Percentiles rank a stretch among this genome's conserved stretches.
These are phyloP conservation scores for Beaufortia kweichowensis DNA, from an alignment of 2,113 vertebrate genomes.

Conservation along the genomic window DNA sequence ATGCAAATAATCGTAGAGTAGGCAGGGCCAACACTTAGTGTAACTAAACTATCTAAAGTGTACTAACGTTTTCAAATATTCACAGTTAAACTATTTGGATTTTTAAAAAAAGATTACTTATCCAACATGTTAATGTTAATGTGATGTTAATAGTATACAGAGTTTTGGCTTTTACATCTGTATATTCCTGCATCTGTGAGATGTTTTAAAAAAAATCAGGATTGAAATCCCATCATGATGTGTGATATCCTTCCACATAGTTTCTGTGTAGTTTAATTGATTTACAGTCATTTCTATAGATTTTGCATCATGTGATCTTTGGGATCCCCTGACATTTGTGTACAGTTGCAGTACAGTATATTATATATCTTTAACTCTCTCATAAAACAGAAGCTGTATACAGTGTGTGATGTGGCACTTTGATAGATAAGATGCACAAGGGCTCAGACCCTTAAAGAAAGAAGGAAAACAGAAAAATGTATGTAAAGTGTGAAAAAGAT, in stretches of 20 bases:
- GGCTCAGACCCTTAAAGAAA: background rate
- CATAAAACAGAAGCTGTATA: constrained; percentile 10
- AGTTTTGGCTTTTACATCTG: constrained; percentile 38
- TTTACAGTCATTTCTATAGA: background rate
- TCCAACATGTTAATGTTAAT: too few relatives aligned
- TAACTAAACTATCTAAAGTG: too few relatives aligned
- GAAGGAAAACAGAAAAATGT: too few relatives aligned
- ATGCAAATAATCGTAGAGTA: too few relatives aligned
- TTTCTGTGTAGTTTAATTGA: constrained; percentile 7
- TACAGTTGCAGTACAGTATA: constrained; percentile 61
- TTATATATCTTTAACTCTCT: constrained; percentile 39
- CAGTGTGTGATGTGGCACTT: constrained; percentile 40
- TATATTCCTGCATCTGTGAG: constrained; percentile 61
- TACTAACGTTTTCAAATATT: too few relatives aligned
- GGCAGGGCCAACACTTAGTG: too few relatives aligned
- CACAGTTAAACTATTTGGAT: too few relatives aligned
- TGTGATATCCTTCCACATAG: background rate
- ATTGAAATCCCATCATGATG: accelerated
- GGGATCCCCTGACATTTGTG: background rate
- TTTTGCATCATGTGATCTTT: constrained; percentile 58
- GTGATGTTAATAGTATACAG: too few relatives aligned
- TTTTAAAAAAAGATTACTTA: too few relatives aligned
- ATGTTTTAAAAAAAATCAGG: constrained; percentile 56
- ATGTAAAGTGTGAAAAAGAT: too few relatives aligned
- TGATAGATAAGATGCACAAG: background rate